phyloP scores from a whole-genome alignment of 2,888 invertebrate species.

The Patella depressa region DNA sequence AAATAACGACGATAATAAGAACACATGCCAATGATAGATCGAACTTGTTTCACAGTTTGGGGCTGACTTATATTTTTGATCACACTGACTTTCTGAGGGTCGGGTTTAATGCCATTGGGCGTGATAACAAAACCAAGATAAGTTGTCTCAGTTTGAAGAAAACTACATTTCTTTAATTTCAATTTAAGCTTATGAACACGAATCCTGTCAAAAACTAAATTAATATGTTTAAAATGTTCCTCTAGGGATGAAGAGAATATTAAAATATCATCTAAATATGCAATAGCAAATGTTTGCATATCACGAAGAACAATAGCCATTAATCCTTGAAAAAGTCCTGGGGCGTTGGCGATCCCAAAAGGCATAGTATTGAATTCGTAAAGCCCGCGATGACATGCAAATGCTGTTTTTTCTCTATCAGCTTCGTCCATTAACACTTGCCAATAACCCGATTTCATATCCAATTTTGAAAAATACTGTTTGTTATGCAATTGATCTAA shows the following conservation, averaged over 20 bases:
- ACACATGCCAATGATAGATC: no score
- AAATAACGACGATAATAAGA: no score
- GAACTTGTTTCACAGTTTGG: no score
- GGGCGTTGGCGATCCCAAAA: slow-evolving; percentile 32
- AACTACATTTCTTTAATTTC: slow-evolving; percentile 30
- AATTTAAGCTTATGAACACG: slow-evolving; percentile 26
- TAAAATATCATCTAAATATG: slow-evolving; percentile 35
- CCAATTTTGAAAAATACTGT: slow-evolving; percentile 26
- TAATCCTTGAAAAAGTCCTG: slow-evolving; percentile 29
- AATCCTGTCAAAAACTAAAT: slow-evolving; percentile 28
- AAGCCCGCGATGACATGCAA: slow-evolving; percentile 29
- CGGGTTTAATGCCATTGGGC: no score
- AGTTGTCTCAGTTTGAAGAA: no score
- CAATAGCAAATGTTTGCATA: slow-evolving; percentile 25
- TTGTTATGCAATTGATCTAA: slow-evolving; percentile 12
- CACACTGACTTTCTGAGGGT: no score
- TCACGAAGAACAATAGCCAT: slow-evolving; percentile 33
- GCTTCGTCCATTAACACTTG: slow-evolving; percentile 31
- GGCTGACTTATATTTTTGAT: no score
- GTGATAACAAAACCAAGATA: no score
- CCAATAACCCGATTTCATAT: slow-evolving; percentile 35
- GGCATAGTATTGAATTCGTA: slow-evolving; percentile 18
- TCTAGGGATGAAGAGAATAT: slow-evolving; percentile 30
- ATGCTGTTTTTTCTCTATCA: slow-evolving; percentile 26
- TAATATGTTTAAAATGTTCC: slow-evolving; percentile 32